Evolutionary conservation across 2,113 vertebrate genomes (phyloP).

Genomic region (Anoplopoma fimbria): DNA sequence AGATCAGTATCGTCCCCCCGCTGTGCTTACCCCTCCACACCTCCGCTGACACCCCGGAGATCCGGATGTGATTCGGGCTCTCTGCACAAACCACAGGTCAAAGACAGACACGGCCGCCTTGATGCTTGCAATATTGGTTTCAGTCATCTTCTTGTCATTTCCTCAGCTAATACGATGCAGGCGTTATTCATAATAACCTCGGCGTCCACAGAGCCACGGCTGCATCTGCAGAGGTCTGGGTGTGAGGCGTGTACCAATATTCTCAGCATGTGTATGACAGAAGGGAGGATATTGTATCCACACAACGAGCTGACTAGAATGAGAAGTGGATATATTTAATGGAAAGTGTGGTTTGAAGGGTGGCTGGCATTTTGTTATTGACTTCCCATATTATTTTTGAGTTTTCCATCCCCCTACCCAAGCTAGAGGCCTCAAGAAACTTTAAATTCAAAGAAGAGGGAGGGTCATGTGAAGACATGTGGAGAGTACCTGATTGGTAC

Average conservation of each 20-base stretch:
- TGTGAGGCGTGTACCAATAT: constrained; percentile 37
- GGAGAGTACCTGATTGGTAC: not conserved
- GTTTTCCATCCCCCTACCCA: not conserved
- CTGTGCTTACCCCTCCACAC: constrained; percentile 45
- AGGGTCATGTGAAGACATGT: not conserved
- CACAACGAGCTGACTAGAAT: constrained; percentile 13
- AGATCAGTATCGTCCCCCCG: constrained; percentile 49
- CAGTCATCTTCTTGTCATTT: constrained; percentile 71
- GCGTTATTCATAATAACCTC: constrained; percentile 53
- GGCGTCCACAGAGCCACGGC: constrained; percentile 15
- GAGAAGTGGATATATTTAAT: constrained; percentile 6
- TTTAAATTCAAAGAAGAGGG: constrained; percentile 5
- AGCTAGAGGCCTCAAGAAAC: not conserved
- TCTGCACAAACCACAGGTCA: constrained; percentile 15
- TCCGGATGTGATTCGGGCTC: constrained; percentile 18
- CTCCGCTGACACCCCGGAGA: constrained; percentile 23
- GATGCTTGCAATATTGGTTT: constrained; percentile 35
- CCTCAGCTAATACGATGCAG: constrained; percentile 70
- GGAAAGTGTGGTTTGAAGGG: not conserved
- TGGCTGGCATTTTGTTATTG: not conserved
- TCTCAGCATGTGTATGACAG: constrained; percentile 38
- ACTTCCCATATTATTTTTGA: not conserved
- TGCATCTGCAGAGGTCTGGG: constrained; percentile 65
- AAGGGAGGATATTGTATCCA: constrained; percentile 46
- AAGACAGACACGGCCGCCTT: constrained; percentile 28